Conservation (phyloP, 2,113 vertebrate genomes). For the Bolborhynchus lineola region DNA sequence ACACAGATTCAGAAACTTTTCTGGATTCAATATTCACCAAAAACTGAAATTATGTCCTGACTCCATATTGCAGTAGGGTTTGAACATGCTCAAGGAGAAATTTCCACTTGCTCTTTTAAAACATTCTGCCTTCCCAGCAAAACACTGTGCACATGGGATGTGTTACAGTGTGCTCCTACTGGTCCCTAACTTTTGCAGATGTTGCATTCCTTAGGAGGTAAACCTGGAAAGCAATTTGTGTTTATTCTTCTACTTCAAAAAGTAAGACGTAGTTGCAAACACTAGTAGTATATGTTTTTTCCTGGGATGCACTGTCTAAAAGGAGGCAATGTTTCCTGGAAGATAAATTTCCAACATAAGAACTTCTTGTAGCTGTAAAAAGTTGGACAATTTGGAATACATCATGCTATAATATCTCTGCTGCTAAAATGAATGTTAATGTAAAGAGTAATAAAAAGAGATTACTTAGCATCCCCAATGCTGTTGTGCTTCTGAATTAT, state of each 20-base stretch:
- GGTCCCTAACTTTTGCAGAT: not conserved
- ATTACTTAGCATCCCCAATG: not conserved
- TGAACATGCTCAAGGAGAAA: not conserved
- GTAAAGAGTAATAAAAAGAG: not conserved
- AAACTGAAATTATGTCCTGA: not conserved
- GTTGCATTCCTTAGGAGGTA: not conserved
- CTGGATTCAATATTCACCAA: not conserved
- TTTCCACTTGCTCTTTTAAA: not conserved
- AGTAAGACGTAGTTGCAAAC: not conserved
- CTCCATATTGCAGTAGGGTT: not conserved
- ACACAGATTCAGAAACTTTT: not conserved
- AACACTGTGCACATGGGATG: fast-evolving
- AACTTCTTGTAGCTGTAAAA: not conserved
- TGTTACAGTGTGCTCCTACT: not conserved
- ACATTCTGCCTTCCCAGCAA: not conserved
- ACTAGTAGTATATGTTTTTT: no score
- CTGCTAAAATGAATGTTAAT: not conserved
- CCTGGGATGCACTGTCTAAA: not conserved
- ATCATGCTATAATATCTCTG: not conserved
- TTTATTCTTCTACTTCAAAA: not conserved
- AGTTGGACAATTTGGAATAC: not conserved
- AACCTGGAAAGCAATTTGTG: not conserved
- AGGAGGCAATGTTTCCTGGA: not conserved
- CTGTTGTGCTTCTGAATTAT: not conserved
- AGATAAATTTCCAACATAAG: not conserved